Base-by-base conservation (phyloP, 2,888 invertebrate species). In the Rhyacophila evoluta region DNA sequence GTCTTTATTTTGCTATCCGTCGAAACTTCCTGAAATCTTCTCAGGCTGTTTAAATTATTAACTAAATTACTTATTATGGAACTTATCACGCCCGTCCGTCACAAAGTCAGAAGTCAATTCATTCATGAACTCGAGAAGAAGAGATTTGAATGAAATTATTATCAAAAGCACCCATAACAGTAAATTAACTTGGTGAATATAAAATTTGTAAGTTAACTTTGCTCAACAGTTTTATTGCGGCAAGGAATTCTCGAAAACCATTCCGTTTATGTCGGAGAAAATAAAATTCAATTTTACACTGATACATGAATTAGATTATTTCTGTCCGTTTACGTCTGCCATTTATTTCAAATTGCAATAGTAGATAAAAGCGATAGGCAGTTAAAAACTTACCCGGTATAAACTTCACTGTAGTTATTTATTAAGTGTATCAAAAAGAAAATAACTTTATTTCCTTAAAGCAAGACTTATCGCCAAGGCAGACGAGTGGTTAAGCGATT, bases 181-280 rank as follows among this genome's bases (percentile, higher is more conserved):
- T 77, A 77, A 79, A 79, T 79, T 77, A 78, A 75, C 72, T 36
- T 75, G 33, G 39, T 33, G 72, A 69, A 76, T 73, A 70, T 79
- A 69, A 81, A 81, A 79, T 75, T 81, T 70, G 75, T 41, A 72
- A 73, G 55, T 75, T 41, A 69, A 81, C 74, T 78, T 78, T 74
- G 27, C 78, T n/a, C 29, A 33, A 76, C 81, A 75, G 78, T 78
- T 81, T 81, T 81, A 81, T 81, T 81, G 67, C 72, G 29, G 55
- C 19, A 55, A 78, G 81, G 74, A 81, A 76, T 73, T 74, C 78
- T 78, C 74, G 76, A 74, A 55, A 74, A 74, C 71, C 71, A 75
- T 74, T 70, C 33, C 71, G 67, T 39, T 78, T 71, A 78, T 74
- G 55, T 33, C 68, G 36, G 68, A 39, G 27, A 27, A 15, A 19